A percentile compares a stretch with the other conserved stretches of the same genome.
Evolutionary conservation across 1,140 invertebrate species (phyloP).

Genomic region (Leptoteleia sp.): DNA sequence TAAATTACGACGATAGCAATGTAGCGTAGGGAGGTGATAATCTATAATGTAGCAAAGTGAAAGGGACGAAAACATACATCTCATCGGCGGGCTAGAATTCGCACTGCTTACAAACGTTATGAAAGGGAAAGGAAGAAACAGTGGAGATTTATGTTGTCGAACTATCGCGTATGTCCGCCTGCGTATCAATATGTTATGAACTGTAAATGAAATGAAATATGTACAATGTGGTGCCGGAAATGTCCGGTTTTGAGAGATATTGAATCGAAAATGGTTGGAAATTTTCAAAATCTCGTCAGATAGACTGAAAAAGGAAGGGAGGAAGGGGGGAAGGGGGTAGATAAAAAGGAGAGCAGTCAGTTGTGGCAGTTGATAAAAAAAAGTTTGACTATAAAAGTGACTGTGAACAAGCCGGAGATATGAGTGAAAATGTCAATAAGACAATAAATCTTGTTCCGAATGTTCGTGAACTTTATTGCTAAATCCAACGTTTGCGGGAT

Average conservation of each 20-base stretch:
- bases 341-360: too few species aligned
- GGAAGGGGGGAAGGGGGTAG: too few species aligned
- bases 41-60: slow-evolving; percentile 34
- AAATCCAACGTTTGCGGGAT: too few species aligned
- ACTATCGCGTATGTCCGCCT: slow-evolving; percentile 26
- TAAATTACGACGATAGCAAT: slow-evolving; percentile 21
- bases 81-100: slow-evolving; percentile 35
- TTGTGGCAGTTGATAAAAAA: too few species aligned
- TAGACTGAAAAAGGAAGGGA: neutral
- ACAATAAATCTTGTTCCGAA: too few species aligned
- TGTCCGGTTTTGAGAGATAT: slow-evolving; percentile 33
- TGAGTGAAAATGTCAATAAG: too few species aligned
- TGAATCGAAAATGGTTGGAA: slow-evolving; percentile 25
- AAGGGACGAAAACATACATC: slow-evolving; percentile 56
- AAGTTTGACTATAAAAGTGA: too few species aligned
- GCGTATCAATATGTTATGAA: slow-evolving; percentile 34
- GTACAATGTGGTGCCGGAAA: slow-evolving; percentile 29
- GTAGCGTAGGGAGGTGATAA: slow-evolving; percentile 27
- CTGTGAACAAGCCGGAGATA: too few species aligned
- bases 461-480: too few species aligned
- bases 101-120: slow-evolving; percentile 45
- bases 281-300: neutral
- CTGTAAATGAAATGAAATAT: slow-evolving; percentile 57
- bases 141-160: slow-evolving; percentile 38
- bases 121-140: slow-evolving; percentile 52